These are phyloP conservation scores for Phrynocephalus vlangalii DNA, from an alignment of 2,797 vertebrate species.

Conservation along the genomic window DNA sequence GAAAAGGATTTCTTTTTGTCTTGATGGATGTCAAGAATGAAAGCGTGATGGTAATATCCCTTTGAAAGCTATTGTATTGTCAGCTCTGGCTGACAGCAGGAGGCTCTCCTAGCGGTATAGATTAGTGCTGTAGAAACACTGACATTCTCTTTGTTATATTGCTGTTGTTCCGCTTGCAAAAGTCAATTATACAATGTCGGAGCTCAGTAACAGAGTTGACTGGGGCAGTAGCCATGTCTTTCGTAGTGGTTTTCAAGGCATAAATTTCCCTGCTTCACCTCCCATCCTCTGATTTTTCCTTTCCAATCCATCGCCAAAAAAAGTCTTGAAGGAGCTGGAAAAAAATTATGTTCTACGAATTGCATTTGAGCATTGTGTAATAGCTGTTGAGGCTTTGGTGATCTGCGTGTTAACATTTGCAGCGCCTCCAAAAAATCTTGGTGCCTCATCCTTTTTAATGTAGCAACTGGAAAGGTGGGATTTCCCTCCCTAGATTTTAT, in stretches of 20 bases:
- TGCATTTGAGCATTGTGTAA: conserved; percentile 69
- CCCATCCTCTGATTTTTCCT: conserved; percentile 31
- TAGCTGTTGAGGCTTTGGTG: conserved; percentile 67
- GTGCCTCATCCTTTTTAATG: conserved; percentile 69
- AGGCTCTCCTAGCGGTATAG: conserved; percentile 82
- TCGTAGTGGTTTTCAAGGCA: conserved; percentile 79
- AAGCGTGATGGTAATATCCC: conserved; percentile 83
- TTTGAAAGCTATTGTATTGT: conserved; percentile 85
- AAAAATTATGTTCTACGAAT: conserved; percentile 69
- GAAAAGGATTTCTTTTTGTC: conserved; percentile 83
- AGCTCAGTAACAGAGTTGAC: conserved; percentile 82
- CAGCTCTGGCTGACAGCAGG: conserved; percentile 82
- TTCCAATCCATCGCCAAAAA: conserved; percentile 69
- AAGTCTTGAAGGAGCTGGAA: conserved; percentile 63
- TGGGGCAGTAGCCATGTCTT: conserved; percentile 78
- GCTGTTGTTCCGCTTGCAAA: conserved; percentile 82
- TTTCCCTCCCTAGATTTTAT: conserved; percentile 50
- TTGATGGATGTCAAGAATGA: conserved; percentile 85
- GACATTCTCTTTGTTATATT: conserved; percentile 83
- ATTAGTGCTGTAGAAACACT: conserved; percentile 84
- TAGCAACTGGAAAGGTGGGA: conserved; percentile 71
- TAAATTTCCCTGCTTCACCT: conserved; percentile 73
- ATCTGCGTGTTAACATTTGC: conserved; percentile 74
- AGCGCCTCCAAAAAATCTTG: conserved; percentile 72
- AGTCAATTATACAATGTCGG: conserved; percentile 83